Base-by-base conservation (phyloP, 2,113 vertebrate species). In the Scomber scombrus region DNA sequence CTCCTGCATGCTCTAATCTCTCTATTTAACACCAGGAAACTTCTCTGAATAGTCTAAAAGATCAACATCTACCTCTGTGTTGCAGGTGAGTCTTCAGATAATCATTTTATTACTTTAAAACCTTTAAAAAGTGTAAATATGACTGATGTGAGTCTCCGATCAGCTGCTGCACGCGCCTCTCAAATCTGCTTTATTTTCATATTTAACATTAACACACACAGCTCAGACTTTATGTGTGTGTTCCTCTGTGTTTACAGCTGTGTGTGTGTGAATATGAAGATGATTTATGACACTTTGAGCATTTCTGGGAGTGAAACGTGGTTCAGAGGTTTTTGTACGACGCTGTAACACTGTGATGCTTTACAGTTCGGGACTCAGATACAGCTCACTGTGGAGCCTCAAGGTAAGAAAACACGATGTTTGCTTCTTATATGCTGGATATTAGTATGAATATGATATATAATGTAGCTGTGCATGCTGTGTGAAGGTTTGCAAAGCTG, bases 341-440 rank as follows among this genome's bases (percentile, higher is more conserved):
- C 58, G 54, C 47, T 69, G 29, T 65, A 61, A 0, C 78, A 77
- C 77, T 57, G 89, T 92, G 89, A 64, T 18, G 3, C 3, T 10
- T 11, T 89, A 3, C 31, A 4, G 0, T 92, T 94, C n/a, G 91
- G 84, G 0, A 0, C 11, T 0, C 12, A 61, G 12, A 90, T 90
- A 61, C 0, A 0, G 1, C 78, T 93, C 46, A 92, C 57, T 0
- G 81, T 94, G 21, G 0, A 0, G 3, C 78, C 73, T 15, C 23
- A 9, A 83, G 92, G 91, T 93, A 86, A 87, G 79, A 73, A 83
- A 60, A 74, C 8, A 2, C 1, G 0, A 7, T 9, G 45, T 55
- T 2, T 56, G 0, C n/a, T 43, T 8, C 1, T n/a, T 23, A n/a
- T 1, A 0, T 2, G 0, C 23, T 4, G 19, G 49, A 16, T 51